Conservation (phyloP, 2,113 vertebrate species). For the Siphamia tubifer region DNA sequence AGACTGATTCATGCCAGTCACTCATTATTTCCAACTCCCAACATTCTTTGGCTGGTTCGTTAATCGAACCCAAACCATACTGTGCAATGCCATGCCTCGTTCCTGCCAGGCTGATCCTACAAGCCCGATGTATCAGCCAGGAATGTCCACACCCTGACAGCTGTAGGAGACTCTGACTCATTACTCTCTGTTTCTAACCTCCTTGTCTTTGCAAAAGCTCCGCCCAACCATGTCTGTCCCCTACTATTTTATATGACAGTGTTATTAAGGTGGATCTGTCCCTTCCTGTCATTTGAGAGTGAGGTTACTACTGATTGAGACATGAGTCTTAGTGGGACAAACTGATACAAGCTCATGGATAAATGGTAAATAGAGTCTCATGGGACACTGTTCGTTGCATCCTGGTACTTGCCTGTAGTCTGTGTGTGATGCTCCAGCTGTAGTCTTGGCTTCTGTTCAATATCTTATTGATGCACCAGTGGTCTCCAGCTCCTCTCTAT, state of each 20-base stretch:
- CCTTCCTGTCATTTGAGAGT: conserved; percentile 8
- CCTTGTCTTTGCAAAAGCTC: conserved; percentile 30
- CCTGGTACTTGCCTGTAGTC: conserved; percentile 24
- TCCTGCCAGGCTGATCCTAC: conserved; percentile 45
- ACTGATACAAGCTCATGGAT: conserved; percentile 22
- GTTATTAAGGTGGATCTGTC: conserved; percentile 5
- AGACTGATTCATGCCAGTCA: conserved; percentile 9
- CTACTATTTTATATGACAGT: conserved; percentile 15
- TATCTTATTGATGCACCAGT: conserved; percentile 46
- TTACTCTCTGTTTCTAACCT: conserved; percentile 26
- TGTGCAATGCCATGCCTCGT: background rate
- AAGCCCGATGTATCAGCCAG: conserved; percentile 37
- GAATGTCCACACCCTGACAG: conserved; percentile 68
- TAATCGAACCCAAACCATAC: conserved; percentile 25
- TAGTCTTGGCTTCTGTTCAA: conserved; percentile 23
- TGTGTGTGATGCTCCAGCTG: conserved; percentile 13
- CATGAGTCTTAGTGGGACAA: conserved; percentile 5
- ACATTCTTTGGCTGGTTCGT: conserved; percentile 20
- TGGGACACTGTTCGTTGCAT: background rate
- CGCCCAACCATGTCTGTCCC: background rate
- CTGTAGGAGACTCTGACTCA: conserved; percentile 67
- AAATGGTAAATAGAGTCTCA: conserved; percentile 1
- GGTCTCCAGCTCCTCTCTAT: conserved; percentile 32
- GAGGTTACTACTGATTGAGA: conserved; percentile 15
- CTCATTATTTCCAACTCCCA: conserved; percentile 29